A percentile compares a stretch with the other conserved stretches of the same genome.
Evolutionary conservation across 2,113 vertebrate species (phyloP).

Genomic region (Typhlomys cinereus): DNA sequence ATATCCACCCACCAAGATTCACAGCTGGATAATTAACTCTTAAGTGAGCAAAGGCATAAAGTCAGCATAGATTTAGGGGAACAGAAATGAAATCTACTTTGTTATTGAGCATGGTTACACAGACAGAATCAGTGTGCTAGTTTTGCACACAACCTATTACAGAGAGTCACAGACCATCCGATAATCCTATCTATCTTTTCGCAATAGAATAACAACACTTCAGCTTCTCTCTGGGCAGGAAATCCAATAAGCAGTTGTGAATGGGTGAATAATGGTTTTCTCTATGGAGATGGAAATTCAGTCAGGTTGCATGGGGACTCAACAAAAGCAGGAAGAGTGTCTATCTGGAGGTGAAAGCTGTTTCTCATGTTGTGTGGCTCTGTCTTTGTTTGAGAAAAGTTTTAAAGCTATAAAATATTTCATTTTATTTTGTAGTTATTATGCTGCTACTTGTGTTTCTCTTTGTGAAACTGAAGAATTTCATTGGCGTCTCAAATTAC

Average conservation of each 20-base stretch:
- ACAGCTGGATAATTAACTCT: not conserved
- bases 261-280: not conserved
- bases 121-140: not conserved
- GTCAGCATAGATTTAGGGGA: not conserved
- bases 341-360: not conserved
- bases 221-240: not conserved
- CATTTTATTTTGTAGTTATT: conserved; percentile 5
- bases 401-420: not conserved
- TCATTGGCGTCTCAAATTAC: not conserved
- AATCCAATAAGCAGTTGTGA: not conserved
- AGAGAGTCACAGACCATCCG: not conserved
- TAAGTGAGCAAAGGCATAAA: not conserved
- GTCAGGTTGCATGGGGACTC: not conserved
- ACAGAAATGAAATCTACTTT: not conserved
- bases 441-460: not conserved
- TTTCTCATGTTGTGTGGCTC: not conserved
- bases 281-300: not conserved
- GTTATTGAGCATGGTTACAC: not conserved
- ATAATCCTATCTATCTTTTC: not conserved
- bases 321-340: not conserved
- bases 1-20: not conserved
- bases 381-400: not conserved
- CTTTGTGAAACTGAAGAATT: not conserved
- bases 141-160: not conserved
- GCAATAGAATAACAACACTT: not conserved